Conservation (phyloP, 2,797 vertebrate species). For the Hoplostethus atlanticus region DNA sequence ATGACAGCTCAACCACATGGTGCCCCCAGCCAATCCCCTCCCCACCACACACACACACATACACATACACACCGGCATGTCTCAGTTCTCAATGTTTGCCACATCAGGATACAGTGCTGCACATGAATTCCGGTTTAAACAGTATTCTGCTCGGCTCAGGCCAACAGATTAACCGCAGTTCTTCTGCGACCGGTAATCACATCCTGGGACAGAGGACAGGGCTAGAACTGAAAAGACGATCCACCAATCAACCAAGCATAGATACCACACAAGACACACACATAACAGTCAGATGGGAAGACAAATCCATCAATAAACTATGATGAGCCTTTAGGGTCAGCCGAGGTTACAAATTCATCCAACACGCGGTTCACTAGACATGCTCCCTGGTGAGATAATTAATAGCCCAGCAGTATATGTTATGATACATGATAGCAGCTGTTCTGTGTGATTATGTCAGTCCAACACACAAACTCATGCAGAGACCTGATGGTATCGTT, state of each 20-base stretch:
- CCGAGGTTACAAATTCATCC: background rate
- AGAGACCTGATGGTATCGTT: slow-evolving; percentile 20
- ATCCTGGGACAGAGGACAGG: slow-evolving; percentile 73
- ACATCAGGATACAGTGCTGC: slow-evolving; percentile 99
- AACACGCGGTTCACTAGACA: background rate
- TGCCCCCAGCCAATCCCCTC: slow-evolving; percentile 73
- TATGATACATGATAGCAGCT: background rate
- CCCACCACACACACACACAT: slow-evolving; percentile 58
- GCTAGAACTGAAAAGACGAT: slow-evolving; percentile 58
- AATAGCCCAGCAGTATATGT: too few species aligned
- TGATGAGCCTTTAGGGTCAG: slow-evolving; percentile 7
- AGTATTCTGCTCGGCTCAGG: slow-evolving; percentile 93
- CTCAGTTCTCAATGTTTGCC: slow-evolving; percentile 85
- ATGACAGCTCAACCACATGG: slow-evolving; percentile 82
- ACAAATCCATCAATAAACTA: slow-evolving; percentile 11
- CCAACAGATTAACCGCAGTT: slow-evolving; percentile 94
- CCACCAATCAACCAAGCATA: slow-evolving; percentile 34
- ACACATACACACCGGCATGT: slow-evolving; percentile 21
- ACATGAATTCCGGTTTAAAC: slow-evolving; percentile 98
- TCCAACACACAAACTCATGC: background rate
- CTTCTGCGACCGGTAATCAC: slow-evolving; percentile 87
- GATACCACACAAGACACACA: slow-evolving; percentile 30
- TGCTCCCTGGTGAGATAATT: background rate
- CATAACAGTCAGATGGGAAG: slow-evolving; percentile 26
- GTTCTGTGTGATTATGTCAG: background rate